phyloP scores from a whole-genome alignment of 2,888 invertebrate genomes.

The Amphipoea lucens region DNA sequence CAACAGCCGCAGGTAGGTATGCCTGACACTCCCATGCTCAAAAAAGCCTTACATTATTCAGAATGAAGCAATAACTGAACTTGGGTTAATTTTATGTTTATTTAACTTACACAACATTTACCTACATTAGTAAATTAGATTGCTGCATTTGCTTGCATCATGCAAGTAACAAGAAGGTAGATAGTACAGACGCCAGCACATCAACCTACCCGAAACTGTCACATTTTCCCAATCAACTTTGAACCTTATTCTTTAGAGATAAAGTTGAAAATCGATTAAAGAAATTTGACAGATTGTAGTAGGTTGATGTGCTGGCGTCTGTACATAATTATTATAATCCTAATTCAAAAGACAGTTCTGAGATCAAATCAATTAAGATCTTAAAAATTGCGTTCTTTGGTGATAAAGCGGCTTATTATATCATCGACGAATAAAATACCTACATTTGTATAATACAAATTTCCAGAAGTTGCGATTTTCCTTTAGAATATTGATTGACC shows the following conservation, averaged over 20 bases:
- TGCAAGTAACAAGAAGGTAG: neutral
- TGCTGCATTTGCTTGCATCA: neutral
- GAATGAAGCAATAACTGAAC: neutral
- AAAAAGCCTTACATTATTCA: neutral
- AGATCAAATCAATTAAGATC: neutral
- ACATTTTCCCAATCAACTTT: too few relatives aligned
- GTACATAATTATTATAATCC: neutral
- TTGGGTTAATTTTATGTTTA: neutral
- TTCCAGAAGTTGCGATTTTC: neutral
- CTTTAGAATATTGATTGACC: neutral
- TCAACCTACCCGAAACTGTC: too few relatives aligned
- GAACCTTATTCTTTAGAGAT: too few relatives aligned
- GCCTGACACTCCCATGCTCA: neutral
- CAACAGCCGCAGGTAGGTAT: constrained; percentile 3
- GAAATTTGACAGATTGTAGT: too few relatives aligned
- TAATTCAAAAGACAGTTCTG: constrained; percentile 6
- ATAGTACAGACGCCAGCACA: too few relatives aligned
- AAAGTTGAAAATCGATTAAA: too few relatives aligned
- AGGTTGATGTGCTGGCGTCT: too few relatives aligned
- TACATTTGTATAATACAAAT: neutral
- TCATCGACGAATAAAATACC: neutral
- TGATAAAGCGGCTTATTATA: neutral
- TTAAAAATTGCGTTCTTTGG: neutral
- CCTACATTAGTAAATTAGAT: neutral
- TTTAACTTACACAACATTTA: neutral